Base-by-base conservation (phyloP, 1,140 invertebrate genomes). In the Penaeus japonicus region DNA sequence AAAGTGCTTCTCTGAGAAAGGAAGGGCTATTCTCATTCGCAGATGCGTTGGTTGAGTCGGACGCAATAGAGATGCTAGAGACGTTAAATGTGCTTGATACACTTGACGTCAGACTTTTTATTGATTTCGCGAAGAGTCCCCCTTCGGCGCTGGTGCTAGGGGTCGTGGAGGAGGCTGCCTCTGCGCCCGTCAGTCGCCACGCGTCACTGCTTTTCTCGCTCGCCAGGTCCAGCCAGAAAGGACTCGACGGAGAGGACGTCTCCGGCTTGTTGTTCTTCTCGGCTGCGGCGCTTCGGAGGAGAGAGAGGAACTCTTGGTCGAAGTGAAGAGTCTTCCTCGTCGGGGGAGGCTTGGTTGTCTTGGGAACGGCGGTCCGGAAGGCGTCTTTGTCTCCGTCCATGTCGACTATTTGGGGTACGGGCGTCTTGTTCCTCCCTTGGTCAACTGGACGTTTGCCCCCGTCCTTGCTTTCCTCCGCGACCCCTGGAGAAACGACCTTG, bases 271-370 rank as follows among this genome's bases (percentile, higher is more conserved):
- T 75, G 32, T 22, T 24, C 2, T 57, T 73, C 20, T 47, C 47
- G n/a, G 77, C 83, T 4, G 81, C 86, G 17, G n/a, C 30, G 30
- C 32, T 75, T 47, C 78, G 83, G n/a, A 88, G 35, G 53, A 88
- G 70, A 32, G 87, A 22, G 17, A 88, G 59, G 27, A 88, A 84
- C 30, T 88, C 87, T 75, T 88, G 62, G 47, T 88, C 70, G 47
- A 88, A 88, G 15, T 78, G 62, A 10, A 88, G 17, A 12, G 78
- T 70, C 73, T 83, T 83, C 47, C 87, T 83, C 5, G 70, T 27
- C 4, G 70, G 35, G 2, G 22, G 53, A 17, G 87, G 70, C 70
- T 83, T 78, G n/a, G 77, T 30, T 24, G 73, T 27, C 54, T 79
- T 35, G 20, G 24, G 1, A 2, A n/a, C 53, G 30, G 18, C n/a